Evolutionary conservation across 2,888 invertebrate genomes (phyloP), one percentile per base, ranked within the genome.

Genomic region (Mythimna albipuncta): DNA sequence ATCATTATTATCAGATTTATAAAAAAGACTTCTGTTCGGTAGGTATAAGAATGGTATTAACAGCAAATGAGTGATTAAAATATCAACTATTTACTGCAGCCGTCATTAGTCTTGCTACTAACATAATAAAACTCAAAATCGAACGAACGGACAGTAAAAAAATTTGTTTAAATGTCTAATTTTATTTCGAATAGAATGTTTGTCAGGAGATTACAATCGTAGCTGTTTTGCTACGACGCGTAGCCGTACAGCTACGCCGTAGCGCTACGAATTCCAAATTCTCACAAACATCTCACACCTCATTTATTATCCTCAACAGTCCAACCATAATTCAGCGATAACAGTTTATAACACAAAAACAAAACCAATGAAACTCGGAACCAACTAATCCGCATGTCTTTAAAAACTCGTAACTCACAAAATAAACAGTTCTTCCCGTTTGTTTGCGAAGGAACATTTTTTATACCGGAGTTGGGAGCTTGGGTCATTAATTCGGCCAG

Each of bases 401-500:
- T 75, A 78, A 85, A 85, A 80, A 70, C 67, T 78, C 85, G 79
- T 84, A 85, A 85, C 71, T 85, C 73, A 76, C 73, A 58, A 81
- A 80, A 85, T 85, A 85, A 85, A 85, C 81, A 74, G 85, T 75
- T 83, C 75, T 80, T 74, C 73, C 70, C 67, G 79, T 76, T 77
- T 84, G 83, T 80, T 84, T 73, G 80, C 58, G 69, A 73, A 74
- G 47, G 68, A 84, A 81, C 73, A 82, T 86, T 86, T 86, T 87
- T 86, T 87, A 86, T 86, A 74, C 70, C 75, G 73, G 65, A 75
- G 69, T 10, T 62, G 79, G 74, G 72, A 80, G 78, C 86, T 82
- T 64, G 71, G 81, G 89, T 88, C 89, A 89, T 90, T 89, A 90
- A 89, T 90, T 83, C 79, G 85, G 77, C 54, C 74, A 71, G 85